A percentile compares a stretch with the other conserved stretches of the same genome.
These are phyloP conservation scores for Diadema setosum DNA, from an alignment of 35 echinoderm and acorn worm species.

Conservation along the genomic window DNA sequence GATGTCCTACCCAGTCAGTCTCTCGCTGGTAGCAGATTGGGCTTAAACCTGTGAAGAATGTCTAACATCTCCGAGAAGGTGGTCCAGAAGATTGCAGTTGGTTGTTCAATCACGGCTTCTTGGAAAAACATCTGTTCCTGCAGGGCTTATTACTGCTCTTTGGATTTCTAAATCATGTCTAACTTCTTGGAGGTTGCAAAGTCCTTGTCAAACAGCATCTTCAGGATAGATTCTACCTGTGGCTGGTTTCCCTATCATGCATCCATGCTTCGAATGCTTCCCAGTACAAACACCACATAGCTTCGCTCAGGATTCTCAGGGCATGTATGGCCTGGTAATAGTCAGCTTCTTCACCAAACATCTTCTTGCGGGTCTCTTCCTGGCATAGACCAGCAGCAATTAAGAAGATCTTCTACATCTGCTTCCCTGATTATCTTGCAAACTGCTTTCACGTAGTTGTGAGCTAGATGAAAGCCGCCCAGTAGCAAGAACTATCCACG, in stretches of 20 bases:
- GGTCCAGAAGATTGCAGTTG: slow-evolving; percentile 12
- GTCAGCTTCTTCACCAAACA: slow-evolving; percentile 43
- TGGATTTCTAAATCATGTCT: not conserved
- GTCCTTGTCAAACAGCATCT: not conserved
- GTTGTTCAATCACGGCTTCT: not conserved
- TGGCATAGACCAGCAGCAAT: slow-evolving; percentile 33
- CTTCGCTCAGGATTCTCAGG: slow-evolving; percentile 53
- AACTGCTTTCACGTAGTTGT: slow-evolving; percentile 38
- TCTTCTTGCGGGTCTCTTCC: slow-evolving; percentile 27
- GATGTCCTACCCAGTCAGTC: too few species aligned
- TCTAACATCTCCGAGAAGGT: not conserved
- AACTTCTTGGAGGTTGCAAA: not conserved
- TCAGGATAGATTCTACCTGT: not conserved
- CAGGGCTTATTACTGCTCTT: not conserved
- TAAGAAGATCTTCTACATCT: slow-evolving; percentile 41
- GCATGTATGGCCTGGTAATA: slow-evolving; percentile 39
- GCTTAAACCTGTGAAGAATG: slow-evolving; percentile 7
- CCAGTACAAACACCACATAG: slow-evolving; percentile 11
- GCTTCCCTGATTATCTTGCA: slow-evolving; percentile 34
- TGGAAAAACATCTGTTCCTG: not conserved
- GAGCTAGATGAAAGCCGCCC: slow-evolving; percentile 32
- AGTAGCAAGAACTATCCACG: not conserved
- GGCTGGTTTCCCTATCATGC: not conserved
- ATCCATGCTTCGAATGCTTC: slow-evolving; percentile 18
- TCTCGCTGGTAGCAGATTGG: not conserved